Percentiles rank a stretch among this genome's conserved stretches.
Evolutionary conservation across 2,797 vertebrate species (phyloP).

Genomic region (Chaenodraco wilsoni): DNA sequence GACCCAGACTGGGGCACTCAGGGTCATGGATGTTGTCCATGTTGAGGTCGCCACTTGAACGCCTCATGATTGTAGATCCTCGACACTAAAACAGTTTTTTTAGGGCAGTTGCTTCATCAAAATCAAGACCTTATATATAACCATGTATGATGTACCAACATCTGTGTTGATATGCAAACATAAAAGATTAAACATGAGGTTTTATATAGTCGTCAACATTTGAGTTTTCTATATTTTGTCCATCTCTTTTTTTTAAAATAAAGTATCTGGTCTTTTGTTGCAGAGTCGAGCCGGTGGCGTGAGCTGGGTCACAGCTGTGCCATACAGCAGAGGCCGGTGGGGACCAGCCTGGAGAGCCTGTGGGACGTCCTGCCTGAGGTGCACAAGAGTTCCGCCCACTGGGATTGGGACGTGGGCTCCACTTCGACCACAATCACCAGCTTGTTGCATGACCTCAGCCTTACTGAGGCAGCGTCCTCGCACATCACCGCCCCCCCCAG

Average conservation of each 20-base stretch:
- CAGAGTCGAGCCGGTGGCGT: slow-evolving; percentile 80
- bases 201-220: neutral
- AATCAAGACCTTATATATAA: neutral
- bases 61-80: slow-evolving; percentile 15
- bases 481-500: slow-evolving; percentile 88
- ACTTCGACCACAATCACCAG: slow-evolving; percentile 76
- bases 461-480: slow-evolving; percentile 76
- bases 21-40: slow-evolving; percentile 22
- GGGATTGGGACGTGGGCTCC: slow-evolving; percentile 68
- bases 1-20: slow-evolving; percentile 22
- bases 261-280: slow-evolving; percentile 30
- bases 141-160: neutral
- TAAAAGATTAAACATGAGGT: neutral
- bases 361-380: slow-evolving; percentile 82
- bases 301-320: slow-evolving; percentile 70
- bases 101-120: neutral
- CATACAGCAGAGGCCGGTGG: slow-evolving; percentile 75
- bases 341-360: slow-evolving; percentile 83
- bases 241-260: neutral
- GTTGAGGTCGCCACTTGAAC: slow-evolving; percentile 7
- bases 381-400: slow-evolving; percentile 65
- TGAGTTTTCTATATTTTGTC: no score
- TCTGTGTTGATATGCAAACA: neutral
- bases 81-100: slow-evolving; percentile 25
- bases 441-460: slow-evolving; percentile 81